Conservation (phyloP, 2,888 invertebrate genomes). For the Chloromyia formosa region DNA sequence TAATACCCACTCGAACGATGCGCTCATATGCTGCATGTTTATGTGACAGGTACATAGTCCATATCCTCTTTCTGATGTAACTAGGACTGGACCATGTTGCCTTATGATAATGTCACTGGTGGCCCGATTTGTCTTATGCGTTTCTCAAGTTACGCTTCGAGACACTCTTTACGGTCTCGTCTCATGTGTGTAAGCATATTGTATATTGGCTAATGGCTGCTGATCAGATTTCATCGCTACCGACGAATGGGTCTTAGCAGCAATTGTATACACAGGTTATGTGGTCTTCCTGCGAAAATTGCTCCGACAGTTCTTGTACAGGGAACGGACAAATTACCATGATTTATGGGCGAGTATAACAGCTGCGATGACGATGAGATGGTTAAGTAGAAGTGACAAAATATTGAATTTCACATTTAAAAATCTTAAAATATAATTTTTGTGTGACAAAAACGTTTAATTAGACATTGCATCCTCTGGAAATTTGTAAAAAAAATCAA, state of each 20-base stretch:
- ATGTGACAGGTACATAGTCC: constrained; percentile 31
- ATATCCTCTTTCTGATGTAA: constrained; percentile 10
- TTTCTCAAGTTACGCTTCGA: constrained; percentile 29
- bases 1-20: constrained; percentile 20
- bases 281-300: constrained; percentile 41
- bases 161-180: constrained; percentile 16
- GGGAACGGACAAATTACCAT: constrained; percentile 36
- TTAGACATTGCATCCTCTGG: neutral
- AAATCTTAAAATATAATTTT: constrained; percentile 7
- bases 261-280: constrained; percentile 36
- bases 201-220: constrained; percentile 34
- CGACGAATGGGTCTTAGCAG: neutral
- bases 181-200: constrained; percentile 2
- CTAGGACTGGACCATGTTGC: neutral
- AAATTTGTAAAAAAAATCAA: neutral
- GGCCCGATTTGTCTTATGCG: constrained; percentile 29
- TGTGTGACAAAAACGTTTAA: neutral
- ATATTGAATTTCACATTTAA: constrained; percentile 37
- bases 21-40: constrained; percentile 4
- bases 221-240: constrained; percentile 39
- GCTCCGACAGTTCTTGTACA: constrained; percentile 17
- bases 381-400: constrained; percentile 36
- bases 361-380: constrained; percentile 20
- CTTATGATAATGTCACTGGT: constrained; percentile 16
- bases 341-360: constrained; percentile 31